Base-by-base conservation (phyloP, 2,888 invertebrate genomes). In the Cenopis cana region DNA sequence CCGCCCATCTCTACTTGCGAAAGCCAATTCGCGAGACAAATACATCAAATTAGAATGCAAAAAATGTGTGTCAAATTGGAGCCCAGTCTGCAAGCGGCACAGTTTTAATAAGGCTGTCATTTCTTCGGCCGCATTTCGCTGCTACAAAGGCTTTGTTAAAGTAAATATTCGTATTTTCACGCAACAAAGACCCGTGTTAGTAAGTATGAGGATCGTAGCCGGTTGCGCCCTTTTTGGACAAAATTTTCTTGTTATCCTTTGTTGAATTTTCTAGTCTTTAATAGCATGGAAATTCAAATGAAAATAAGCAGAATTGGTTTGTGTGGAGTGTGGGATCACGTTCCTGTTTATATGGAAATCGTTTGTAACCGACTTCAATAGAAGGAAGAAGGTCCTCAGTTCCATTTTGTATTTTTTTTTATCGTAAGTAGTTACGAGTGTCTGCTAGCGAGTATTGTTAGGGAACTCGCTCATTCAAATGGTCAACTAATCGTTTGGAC, bases 321-420 rank as follows among this genome's bases (percentile, higher is more conserved):
- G 33, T 62, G 29, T 29, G 76, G 56, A 73, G 78, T 83, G 60
- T 60, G 36, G 17, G n/a, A 54, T 54, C n/a, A 55, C 54, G 55
- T 29, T 14, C 9, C 14, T 55, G 29, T 55, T 55, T 29, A 20
- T 55, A 55, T 29, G 29, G 2, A 14, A 55, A 55, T 29, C 14
- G 29, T 29, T 55, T 55, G 24, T 55, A 46, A 46, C 14, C 12
- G 46, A 46, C n/a, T 46, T n/a, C 5, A 46, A 46, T n/a, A 46
- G 46, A 46, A n/a, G 46, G 46, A n/a, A 1, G 50, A 8, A 18
- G 24, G 24, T 24, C 24, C 24, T 24, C 24, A 24, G 24, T 24
- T 24, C 24, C 2, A 24, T 4, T 24, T 24, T n/a, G n/a, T n/a
- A n/a, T n/a, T n/a, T n/a, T n/a, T n/a, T n/a, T n/a, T n/a, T n/a